Base-by-base conservation (phyloP, 2,113 vertebrate genomes). In the Junco hyemalis region DNA sequence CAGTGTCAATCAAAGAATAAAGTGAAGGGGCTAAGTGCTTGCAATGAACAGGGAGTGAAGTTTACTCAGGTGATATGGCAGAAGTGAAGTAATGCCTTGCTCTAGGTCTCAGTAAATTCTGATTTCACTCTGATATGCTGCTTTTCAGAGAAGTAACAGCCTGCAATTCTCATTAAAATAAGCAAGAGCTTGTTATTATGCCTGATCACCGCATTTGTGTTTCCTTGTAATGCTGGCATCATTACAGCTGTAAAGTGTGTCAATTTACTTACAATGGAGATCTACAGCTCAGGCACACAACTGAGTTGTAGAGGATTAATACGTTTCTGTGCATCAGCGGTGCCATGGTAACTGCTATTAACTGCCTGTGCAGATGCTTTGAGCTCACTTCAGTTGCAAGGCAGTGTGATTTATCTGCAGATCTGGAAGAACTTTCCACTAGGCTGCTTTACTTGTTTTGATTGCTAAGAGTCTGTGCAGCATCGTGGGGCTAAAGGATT, bases 261-360 rank as follows among this genome's bases (percentile, higher is more conserved):
- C 88, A 85, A 70, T 95, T 94, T 95, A 73, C 90, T 92, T 73
- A 60, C 29, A 65, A 66, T 40, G 54, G 79, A 93, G 59, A 69
- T 65, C 45, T 80, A 77, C 54, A 77, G 71, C 45, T 81, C 90
- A 90, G 83, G 83, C 86, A 78, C 50, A 86, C 50, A 95, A 69
- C 66, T 2, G 66, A 72, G 65, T 40, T 93, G 57, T n/a, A 60
- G 81, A 56, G 61, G 53, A 85, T 94, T 92, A 91, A 81, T 56
- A 54, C 0, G 0, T 68, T 91, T 95, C 78, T 71, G 42, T 85
- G 65, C 78, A 93, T 76, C 73, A 76, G 36, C 0, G 8, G 48
- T 90, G 31, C 61, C 90, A 90, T 85, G 73, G 95, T 76, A 96
- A 94, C 90, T 63, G 81, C 53, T 65, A 47, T 81, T 94, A 91